Evolutionary conservation across 2,888 invertebrate genomes (phyloP), one percentile per base, ranked within the genome.

Genomic region (Clistopyga incitator): DNA sequence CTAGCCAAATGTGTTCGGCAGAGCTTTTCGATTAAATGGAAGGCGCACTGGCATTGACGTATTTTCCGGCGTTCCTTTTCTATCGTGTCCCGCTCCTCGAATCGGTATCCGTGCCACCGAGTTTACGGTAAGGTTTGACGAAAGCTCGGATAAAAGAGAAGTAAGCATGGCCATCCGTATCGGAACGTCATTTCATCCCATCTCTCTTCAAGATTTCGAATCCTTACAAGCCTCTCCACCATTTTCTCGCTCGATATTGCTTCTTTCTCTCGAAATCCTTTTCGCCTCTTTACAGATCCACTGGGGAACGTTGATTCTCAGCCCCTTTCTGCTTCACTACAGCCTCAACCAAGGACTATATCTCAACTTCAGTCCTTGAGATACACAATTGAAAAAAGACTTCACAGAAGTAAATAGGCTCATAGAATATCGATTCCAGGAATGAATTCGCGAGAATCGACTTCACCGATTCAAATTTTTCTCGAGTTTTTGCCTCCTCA

Each of bases 21-120:
- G 52, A 80, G 76, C 54, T 80, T 79, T 72, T 76, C 76, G 80
- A 83, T 83, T 82, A 65, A 79, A 77, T 80, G 38, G 80, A 83
- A 71, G 75, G 71, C 38, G 42, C 68, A n/a, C 78, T 81, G 83
- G 72, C 77, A 64, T 52, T 81, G 83, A 81, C 81, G 79, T 64
- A 70, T 64, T 70, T 54, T 29, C 29, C 56, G 42, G 23, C 76
- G 29, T 64, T 64, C 42, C 47, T 45, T 47, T 54, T 67, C 59
- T 38, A 56, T 13, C 74, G 34, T 38, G 13, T 18, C 34, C 50
- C 20, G 20, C 34, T 10, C 56, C 25, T 2, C 18, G 42, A 18
- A 38, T 10, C 20, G 20, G 20, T n/a, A 47, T 13, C 38, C 64
- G n/a, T 50, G n/a, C 74, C 20, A 6, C 47, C 15, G 56, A 54